Evolutionary conservation across 2,797 vertebrate species (phyloP).

Genomic region (Sebastolobus alascanus): DNA sequence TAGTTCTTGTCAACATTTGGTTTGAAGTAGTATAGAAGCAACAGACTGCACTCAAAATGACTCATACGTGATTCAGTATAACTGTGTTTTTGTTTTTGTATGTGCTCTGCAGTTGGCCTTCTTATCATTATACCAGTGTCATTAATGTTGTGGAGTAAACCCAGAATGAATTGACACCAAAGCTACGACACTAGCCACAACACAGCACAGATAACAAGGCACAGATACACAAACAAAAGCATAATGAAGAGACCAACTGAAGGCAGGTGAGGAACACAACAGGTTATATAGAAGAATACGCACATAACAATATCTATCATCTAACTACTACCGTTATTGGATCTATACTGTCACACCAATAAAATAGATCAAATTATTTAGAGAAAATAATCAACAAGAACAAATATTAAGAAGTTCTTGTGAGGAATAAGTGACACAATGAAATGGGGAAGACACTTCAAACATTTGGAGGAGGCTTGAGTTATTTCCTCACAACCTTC

Average conservation of each 20-base stretch:
- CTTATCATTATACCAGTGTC: conserved; percentile 8
- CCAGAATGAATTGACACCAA: conserved; percentile 51
- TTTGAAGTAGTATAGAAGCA: neutral
- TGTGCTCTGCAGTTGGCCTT: conserved; percentile 37
- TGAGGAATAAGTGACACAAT: conserved; percentile 16
- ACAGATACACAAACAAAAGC: conserved; percentile 67
- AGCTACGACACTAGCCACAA: conserved; percentile 59
- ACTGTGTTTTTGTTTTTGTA: conserved; percentile 19
- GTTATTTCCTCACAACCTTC: neutral
- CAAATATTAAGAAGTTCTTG: conserved; percentile 17
- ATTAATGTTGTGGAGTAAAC: conserved; percentile 27
- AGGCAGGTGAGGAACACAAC: conserved; percentile 41
- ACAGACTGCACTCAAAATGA: neutral
- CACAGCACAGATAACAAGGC: conserved; percentile 63
- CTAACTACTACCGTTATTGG: neutral
- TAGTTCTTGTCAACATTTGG: neutral
- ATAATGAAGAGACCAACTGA: conserved; percentile 40
- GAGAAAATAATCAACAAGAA: conserved; percentile 12
- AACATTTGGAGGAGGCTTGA: conserved; percentile 18
- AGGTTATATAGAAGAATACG: conserved; percentile 25
- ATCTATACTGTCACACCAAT: conserved; percentile 6
- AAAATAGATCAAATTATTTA: neutral
- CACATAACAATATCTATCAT: conserved; percentile 15
- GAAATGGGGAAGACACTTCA: conserved; percentile 29
- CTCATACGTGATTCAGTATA: neutral